Conservation (phyloP, 1,140 invertebrate species). For the Brachionus asplanchnoidis region DNA sequence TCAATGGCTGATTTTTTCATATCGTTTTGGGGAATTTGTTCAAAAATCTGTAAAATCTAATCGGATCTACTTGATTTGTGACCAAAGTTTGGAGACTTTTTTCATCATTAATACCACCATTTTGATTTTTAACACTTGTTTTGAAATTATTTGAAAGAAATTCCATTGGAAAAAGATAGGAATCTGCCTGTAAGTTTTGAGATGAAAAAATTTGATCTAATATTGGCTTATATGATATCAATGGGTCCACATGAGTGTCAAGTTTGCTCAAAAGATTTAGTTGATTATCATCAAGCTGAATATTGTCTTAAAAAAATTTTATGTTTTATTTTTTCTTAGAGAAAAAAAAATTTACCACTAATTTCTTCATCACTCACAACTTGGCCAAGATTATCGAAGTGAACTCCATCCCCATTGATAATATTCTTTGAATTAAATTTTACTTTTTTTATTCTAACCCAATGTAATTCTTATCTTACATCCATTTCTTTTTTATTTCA, state of each 20-base stretch:
- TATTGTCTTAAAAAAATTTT: not conserved
- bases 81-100: not conserved
- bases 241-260: not conserved
- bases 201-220: not conserved
- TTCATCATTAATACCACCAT: not conserved
- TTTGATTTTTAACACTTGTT: not conserved
- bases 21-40: not conserved
- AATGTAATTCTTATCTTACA: not conserved
- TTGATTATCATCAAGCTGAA: not conserved
- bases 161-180: not conserved
- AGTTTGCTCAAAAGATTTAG: not conserved
- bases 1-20: not conserved
- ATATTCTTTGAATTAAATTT: not conserved
- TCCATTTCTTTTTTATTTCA: slow-evolving; percentile 10
- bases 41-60: not conserved
- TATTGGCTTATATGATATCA: not conserved
- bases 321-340: not conserved
- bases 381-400: not conserved
- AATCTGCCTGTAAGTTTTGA: not conserved
- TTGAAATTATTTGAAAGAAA: not conserved
- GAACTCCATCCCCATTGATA: not conserved
- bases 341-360: not conserved
- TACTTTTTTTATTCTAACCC: not conserved
- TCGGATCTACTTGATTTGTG: not conserved
- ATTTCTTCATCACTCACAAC: not conserved